phyloP scores from a whole-genome alignment of 2,113 vertebrate species.

The Rhizomys pruinosus region DNA sequence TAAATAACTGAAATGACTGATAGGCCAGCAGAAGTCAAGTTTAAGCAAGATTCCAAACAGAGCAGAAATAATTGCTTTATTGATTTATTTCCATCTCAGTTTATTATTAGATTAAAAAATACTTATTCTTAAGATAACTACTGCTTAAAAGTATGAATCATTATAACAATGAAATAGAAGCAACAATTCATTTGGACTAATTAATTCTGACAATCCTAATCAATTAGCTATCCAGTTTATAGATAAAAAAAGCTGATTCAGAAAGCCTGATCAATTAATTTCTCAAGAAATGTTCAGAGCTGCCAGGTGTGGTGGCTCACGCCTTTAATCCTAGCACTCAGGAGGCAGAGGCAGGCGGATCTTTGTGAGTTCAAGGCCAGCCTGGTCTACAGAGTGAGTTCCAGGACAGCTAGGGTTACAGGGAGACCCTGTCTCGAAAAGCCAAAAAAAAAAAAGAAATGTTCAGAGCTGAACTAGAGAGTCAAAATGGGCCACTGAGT shows the following conservation, averaged over 20 bases:
- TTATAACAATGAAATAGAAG: not conserved
- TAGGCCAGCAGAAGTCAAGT: not conserved
- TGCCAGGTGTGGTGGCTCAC: too few species aligned
- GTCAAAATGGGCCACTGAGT: not conserved
- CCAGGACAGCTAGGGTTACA: too few species aligned
- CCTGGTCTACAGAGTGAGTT: too few species aligned
- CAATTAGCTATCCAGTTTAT: not conserved
- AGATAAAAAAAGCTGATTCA: not conserved
- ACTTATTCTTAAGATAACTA: not conserved
- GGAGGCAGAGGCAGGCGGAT: too few species aligned
- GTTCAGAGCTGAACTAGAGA: not conserved
- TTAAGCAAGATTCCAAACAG: not conserved
- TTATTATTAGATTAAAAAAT: not conserved
- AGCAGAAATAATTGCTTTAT: not conserved
- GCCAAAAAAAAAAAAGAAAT: too few species aligned
- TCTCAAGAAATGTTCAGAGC: not conserved
- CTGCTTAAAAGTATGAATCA: conserved; percentile 25
- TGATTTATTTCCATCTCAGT: not conserved
- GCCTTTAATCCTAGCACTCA: too few species aligned
- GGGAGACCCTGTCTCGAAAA: too few species aligned
- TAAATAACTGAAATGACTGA: not conserved
- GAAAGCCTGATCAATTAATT: not conserved
- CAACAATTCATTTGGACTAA: conserved; percentile 14
- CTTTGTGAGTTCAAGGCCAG: too few species aligned
- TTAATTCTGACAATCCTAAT: conserved; percentile 33